Conservation (phyloP, 1,140 invertebrate species). For the Sycophila sp. region DNA sequence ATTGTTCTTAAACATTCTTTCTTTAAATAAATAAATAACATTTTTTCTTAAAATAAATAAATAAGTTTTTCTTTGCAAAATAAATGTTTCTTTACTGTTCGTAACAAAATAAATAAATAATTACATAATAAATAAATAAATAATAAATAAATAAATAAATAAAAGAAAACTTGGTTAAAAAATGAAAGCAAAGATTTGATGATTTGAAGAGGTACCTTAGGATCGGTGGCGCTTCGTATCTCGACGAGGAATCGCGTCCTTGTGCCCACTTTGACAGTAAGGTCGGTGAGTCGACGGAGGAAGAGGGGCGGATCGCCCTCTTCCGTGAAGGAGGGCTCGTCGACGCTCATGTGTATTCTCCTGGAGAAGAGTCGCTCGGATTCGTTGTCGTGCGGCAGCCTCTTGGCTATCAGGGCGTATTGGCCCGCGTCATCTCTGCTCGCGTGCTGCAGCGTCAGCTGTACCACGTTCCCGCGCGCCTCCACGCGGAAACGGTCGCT, state of each 20-base stretch:
- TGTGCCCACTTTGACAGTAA: constrained; percentile 87
- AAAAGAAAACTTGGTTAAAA: constrained; percentile 18
- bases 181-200: too few relatives aligned
- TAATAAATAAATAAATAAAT: neutral
- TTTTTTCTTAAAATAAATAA: too few relatives aligned
- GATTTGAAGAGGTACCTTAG: too few relatives aligned
- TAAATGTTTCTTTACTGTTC: too few relatives aligned
- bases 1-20: too few relatives aligned
- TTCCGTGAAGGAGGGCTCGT: constrained; percentile 50
- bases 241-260: constrained; percentile 84
- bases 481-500: constrained; percentile 61
- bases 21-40: too few relatives aligned
- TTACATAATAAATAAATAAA: neutral
- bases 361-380: constrained; percentile 50
- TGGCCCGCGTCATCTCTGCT: constrained; percentile 67
- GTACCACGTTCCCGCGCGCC: constrained; percentile 63
- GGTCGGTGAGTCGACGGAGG: constrained; percentile 78
- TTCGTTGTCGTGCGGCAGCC: constrained; percentile 59
- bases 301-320: constrained; percentile 79
- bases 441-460: constrained; percentile 67
- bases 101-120: too few relatives aligned
- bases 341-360: constrained; percentile 56
- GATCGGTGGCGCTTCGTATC: constrained; percentile 79
- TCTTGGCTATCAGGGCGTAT: constrained; percentile 70
- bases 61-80: too few relatives aligned